Conservation (phyloP, 2,797 vertebrate genomes). For the Cirrhinus molitorella region DNA sequence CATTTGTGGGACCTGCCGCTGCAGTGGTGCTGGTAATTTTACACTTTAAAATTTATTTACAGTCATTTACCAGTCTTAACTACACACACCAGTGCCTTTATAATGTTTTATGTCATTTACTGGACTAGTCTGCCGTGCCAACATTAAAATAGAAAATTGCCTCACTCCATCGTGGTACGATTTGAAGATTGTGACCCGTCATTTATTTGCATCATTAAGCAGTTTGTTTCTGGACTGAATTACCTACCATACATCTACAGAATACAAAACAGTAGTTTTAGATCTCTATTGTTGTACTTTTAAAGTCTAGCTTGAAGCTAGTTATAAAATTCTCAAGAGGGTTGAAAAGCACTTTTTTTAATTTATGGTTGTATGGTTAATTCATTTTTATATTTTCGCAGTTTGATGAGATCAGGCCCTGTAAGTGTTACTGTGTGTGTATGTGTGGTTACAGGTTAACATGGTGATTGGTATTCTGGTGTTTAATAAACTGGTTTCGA, state of each 20-base stretch:
- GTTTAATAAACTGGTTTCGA: slow-evolving; percentile 99
- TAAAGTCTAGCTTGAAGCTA: neutral
- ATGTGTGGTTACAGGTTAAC: slow-evolving; percentile 87
- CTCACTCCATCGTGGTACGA: neutral
- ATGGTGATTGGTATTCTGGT: slow-evolving; percentile 99
- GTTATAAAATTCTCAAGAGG: neutral
- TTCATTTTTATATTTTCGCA: neutral
- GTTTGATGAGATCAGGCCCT: neutral
- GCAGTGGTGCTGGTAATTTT: slow-evolving; percentile 96
- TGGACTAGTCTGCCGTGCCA: neutral
- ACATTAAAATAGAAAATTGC: slow-evolving; percentile 8
- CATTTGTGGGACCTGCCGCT: slow-evolving; percentile 98
- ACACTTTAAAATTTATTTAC: slow-evolving; percentile 51
- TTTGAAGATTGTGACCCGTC: slow-evolving; percentile 18
- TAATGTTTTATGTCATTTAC: slow-evolving; percentile 7
- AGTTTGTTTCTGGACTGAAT: neutral
- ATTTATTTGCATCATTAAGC: slow-evolving; percentile 2
- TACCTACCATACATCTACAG: neutral
- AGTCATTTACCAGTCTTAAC: slow-evolving; percentile 33
- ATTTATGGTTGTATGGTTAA: neutral
- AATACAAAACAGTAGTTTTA: neutral
- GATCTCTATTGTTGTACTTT: neutral
- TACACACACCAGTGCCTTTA: slow-evolving; percentile 16
- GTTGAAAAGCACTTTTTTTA: neutral
- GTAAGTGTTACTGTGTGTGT: neutral